phyloP scores from a whole-genome alignment of 1,140 invertebrate species.

The Periplaneta americana region DNA sequence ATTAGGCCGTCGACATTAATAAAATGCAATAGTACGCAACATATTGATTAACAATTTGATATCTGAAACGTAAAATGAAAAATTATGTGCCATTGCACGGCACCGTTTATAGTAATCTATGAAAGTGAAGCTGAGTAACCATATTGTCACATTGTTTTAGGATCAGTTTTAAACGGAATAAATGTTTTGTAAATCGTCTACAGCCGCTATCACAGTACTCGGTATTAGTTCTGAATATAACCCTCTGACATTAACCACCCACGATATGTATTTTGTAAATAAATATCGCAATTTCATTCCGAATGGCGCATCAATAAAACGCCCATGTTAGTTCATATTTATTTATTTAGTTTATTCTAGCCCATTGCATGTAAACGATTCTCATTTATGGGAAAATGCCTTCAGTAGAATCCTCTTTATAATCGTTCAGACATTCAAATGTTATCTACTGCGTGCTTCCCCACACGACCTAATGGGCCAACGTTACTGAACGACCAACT shows the following conservation, averaged over 20 bases:
- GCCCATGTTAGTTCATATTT: not conserved
- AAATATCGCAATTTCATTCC: not conserved
- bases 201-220: too few relatives aligned
- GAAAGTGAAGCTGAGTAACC: too few relatives aligned
- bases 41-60: too few relatives aligned
- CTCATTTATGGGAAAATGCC: not conserved
- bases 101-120: too few relatives aligned
- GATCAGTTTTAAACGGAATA: too few relatives aligned
- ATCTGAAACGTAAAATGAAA: too few relatives aligned
- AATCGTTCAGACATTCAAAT: not conserved
- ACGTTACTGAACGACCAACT: too few relatives aligned
- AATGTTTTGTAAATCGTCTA: too few relatives aligned
- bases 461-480: not conserved
- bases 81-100: too few relatives aligned
- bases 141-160: too few relatives aligned
- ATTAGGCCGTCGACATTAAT: too few relatives aligned
- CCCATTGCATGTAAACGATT: not conserved
- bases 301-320: not conserved
- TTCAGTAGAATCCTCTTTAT: not conserved
- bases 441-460: not conserved
- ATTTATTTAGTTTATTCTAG: not conserved
- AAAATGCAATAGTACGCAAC: too few relatives aligned
- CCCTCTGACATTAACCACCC: not conserved
- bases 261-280: not conserved
- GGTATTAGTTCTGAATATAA: not conserved